phyloP scores from a whole-genome alignment of 2,113 vertebrate species.

The Perca fluviatilis region DNA sequence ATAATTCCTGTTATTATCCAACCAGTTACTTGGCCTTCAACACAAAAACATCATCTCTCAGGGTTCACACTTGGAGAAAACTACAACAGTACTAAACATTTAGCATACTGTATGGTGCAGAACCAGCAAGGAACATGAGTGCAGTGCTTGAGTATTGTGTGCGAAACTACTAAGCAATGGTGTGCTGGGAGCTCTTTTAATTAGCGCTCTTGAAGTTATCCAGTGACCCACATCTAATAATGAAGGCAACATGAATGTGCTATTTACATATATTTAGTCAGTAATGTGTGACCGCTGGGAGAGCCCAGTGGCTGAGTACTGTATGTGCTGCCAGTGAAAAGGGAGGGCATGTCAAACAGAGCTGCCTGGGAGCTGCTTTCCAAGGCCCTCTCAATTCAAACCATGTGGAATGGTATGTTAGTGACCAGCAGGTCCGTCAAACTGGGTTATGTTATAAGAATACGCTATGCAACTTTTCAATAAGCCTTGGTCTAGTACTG shows the following conservation, averaged over 20 bases:
- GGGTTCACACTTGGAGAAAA: constrained; percentile 36
- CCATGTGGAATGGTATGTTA: constrained; percentile 49
- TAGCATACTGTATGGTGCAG: constrained; percentile 30
- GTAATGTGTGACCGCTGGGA: constrained; percentile 79
- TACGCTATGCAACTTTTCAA: constrained; percentile 33
- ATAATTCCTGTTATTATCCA: constrained; percentile 39
- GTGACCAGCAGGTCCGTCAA: constrained; percentile 61
- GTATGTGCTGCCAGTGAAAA: constrained; percentile 60
- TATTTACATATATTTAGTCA: constrained; percentile 82
- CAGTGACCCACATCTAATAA: constrained; percentile 81
- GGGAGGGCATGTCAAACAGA: constrained; percentile 54
- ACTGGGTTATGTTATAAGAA: constrained; percentile 48
- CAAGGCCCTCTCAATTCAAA: constrained; percentile 47
- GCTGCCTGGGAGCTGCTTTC: constrained; percentile 56
- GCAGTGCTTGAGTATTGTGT: constrained; percentile 53
- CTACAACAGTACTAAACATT: constrained; percentile 33
- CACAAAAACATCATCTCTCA: constrained; percentile 19
- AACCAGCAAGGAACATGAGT: constrained; percentile 51
- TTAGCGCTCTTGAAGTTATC: constrained; percentile 80
- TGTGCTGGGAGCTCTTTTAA: constrained; percentile 74
- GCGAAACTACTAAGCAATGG: constrained; percentile 55
- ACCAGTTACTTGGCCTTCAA: constrained; percentile 25
- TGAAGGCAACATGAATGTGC: constrained; percentile 79
- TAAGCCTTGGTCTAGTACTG: constrained; percentile 1
- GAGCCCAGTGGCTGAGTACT: constrained; percentile 55